These are phyloP conservation scores for Astropecten irregularis DNA, from an alignment of 53 echinoderm and acorn worm species.

Conservation along the genomic window DNA sequence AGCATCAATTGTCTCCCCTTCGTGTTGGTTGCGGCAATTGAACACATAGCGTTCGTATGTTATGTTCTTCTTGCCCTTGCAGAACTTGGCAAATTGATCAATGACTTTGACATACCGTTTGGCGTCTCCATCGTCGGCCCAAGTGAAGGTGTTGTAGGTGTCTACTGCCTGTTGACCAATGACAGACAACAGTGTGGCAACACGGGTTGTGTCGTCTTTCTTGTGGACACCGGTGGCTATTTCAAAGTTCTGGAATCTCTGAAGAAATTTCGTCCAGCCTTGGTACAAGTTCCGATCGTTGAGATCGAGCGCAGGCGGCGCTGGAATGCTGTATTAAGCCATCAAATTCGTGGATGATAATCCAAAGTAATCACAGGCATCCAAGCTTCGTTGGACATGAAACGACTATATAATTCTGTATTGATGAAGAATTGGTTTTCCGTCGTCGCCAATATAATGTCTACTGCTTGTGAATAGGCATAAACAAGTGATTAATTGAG, in stretches of 20 bases:
- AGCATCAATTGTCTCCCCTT: slow-evolving; percentile 62
- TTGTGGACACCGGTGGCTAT: slow-evolving; percentile 41
- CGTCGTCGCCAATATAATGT: too few relatives aligned
- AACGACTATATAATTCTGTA: too few relatives aligned
- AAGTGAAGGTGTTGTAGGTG: slow-evolving; percentile 69
- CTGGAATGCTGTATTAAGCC: slow-evolving; percentile 51
- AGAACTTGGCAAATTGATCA: slow-evolving; percentile 57
- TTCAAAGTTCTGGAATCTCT: slow-evolving; percentile 44
- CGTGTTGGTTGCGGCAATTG: slow-evolving; percentile 53
- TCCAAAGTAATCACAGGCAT: too few relatives aligned
- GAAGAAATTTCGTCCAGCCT: slow-evolving; percentile 50
- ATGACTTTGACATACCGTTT: slow-evolving; percentile 47
- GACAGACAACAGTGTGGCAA: slow-evolving; percentile 56
- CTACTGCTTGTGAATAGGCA: too few relatives aligned
- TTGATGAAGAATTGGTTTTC: too few relatives aligned
- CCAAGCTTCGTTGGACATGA: too few relatives aligned
- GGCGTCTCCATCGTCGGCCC: slow-evolving; percentile 15
- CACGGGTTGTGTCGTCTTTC: slow-evolving; percentile 43
- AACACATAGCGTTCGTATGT: slow-evolving; percentile 71
- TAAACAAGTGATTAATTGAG: too few relatives aligned
- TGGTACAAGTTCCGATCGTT: slow-evolving; percentile 24
- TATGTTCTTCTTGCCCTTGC: slow-evolving; percentile 53
- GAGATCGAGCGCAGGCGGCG: slow-evolving; percentile 45
- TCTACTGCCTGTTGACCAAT: slow-evolving; percentile 63
- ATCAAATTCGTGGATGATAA: background rate